phyloP scores from a whole-genome alignment of 2,797 vertebrate species.

The Clarias pachynema region DNA sequence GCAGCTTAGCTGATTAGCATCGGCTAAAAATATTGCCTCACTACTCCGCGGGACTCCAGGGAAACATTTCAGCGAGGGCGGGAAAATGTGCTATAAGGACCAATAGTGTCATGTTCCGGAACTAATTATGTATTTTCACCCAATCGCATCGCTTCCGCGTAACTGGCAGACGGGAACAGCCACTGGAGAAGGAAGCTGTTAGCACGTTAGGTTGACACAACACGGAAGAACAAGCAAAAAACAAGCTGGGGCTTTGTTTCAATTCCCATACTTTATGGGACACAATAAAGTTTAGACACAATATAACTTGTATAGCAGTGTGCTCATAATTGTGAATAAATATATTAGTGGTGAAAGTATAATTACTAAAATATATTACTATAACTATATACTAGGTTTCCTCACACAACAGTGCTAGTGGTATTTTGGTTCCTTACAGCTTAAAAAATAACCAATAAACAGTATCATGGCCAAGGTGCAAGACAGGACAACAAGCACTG shows the following conservation, averaged over 20 bases:
- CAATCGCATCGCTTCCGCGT: slow-evolving; percentile 9
- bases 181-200: slow-evolving; percentile 23
- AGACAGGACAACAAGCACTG: not conserved
- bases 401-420: not conserved
- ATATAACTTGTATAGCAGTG: not conserved
- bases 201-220: not conserved
- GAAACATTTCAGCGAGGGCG: slow-evolving; percentile 17
- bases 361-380: not conserved
- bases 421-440: not conserved
- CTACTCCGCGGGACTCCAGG: slow-evolving; percentile 19
- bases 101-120: slow-evolving; percentile 8
- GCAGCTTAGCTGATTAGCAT: slow-evolving; percentile 47
- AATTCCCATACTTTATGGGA: not conserved
- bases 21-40: slow-evolving; percentile 52
- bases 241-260: not conserved
- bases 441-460: not conserved
- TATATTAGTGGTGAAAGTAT: not conserved
- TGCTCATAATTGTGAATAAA: not conserved
- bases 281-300: not conserved
- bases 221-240: not conserved
- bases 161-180: slow-evolving; percentile 1
- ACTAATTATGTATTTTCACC: not conserved
- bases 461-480: not conserved
- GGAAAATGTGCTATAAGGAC: not conserved
- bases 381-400: not conserved